These are phyloP conservation scores for Aphodius granarius DNA, from an alignment of 2,888 invertebrate genomes.

Conservation along the genomic window DNA sequence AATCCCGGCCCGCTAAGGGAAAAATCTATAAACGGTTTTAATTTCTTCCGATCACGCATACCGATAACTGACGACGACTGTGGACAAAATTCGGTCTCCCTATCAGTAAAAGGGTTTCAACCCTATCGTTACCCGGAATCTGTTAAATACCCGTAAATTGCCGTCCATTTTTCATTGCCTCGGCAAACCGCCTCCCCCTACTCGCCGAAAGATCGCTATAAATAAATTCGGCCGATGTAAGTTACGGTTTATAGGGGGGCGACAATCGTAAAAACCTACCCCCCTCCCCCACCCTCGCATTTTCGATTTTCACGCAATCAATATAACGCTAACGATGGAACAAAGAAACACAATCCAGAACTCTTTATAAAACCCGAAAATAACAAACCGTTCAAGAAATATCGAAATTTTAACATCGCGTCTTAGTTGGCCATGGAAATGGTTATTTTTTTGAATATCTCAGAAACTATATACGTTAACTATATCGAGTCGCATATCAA, in stretches of 20 bases:
- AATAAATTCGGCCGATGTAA: neutral
- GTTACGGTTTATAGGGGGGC: neutral
- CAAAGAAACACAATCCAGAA: too few species aligned
- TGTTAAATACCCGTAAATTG: neutral
- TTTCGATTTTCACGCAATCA: neutral
- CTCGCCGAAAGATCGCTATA: neutral
- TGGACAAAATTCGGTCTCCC: neutral
- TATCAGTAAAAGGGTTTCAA: neutral
- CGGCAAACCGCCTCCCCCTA: neutral
- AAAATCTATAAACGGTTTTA: neutral
- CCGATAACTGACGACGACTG: neutral
- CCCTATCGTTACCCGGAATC: neutral
- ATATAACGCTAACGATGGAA: neutral
- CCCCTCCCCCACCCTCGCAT: neutral
- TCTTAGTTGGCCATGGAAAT: too few species aligned
- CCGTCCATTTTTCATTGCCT: neutral
- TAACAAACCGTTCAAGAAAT: too few species aligned
- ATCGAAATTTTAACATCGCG: too few species aligned
- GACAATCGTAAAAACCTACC: neutral
- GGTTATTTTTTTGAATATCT: neutral
- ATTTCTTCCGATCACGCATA: neutral
- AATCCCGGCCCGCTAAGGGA: neutral
- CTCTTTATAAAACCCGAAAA: too few species aligned
- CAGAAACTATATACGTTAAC: neutral
- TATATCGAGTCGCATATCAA: neutral